Base-by-base conservation (phyloP, 92 coral and sea anemone species). In the Epizoanthus ramosus region DNA sequence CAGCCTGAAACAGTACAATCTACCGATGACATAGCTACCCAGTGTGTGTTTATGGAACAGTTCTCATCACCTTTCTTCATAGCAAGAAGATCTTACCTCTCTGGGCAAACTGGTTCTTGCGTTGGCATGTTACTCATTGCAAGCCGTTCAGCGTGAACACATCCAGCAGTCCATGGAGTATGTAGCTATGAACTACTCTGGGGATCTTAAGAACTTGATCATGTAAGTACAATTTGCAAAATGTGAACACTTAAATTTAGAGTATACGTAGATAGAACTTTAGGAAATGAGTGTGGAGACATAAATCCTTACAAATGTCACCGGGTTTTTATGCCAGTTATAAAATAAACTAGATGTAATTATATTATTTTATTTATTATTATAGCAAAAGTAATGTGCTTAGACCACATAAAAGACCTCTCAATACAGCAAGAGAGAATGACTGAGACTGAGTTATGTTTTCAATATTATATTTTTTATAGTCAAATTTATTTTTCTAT, bases 51-150 rank as follows among this genome's bases (percentile, higher is more conserved):
- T 5, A 10, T 43, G 13, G 31, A 45, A 75, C 16, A 31, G n/a
- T n/a, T 3, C 22, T 35, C 41, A 54, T 53, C 57, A 14, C 74
- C 63, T 72, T 64, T 21, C 83, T 45, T 58, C 61, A 57, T 47
- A 97, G 99, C 99, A 97, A 97, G 98, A 97, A 76, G 99, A 97
- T 54, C 87, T 97, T 6, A 90, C 98, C 12, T 89, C 99, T 57
- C 89, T 97, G 13, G 99, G 99, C 90, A 97, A 94, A 84, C 92
- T 97, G 86, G 91, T 97, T 75, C 94, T 97, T 83, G 96, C 95
- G 65, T 81, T 97, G 77, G 98, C 98, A 10, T 97, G 99, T 67
- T 92, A 92, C 73, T 97, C 99, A 17, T 90, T 97, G 9, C 99
- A 97, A 74, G 98, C 99, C 8, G 92, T 97, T 45, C 95, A 92